Base-by-base conservation (phyloP, 2,888 invertebrate species). In the Oscheius onirici region DNA sequence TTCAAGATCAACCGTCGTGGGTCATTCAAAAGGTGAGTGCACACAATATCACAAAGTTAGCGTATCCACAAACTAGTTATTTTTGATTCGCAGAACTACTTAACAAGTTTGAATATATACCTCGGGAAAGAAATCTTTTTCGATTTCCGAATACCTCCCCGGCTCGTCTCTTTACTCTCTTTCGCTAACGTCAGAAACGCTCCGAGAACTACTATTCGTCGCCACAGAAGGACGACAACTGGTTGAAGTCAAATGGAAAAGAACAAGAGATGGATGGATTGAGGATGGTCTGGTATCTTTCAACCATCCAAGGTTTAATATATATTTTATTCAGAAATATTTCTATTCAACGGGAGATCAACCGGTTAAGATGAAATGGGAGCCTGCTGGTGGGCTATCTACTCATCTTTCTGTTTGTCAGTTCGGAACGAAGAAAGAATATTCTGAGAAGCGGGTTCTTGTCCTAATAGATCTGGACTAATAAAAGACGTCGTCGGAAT, bases 201-300 rank as follows among this genome's bases (percentile, higher is more conserved):
- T 78, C 11, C 66, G 74, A 1, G 13, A 65, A 46, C 26, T 58
- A 0, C 52, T 76, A 11, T 73, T 78, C 28, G 46, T 61, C 10
- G 72, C 67, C 1, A 67, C 58, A 22, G 54, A 69, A 15, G 20
- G 28, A 0, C 40, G 41, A 2, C 71, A 68, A 26, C 71, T 69
- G 41, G 60, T 78, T 6, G 78, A 78, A 26, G 63, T 69, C 0
- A 60, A 43, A 3, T 76, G 79, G 76, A 60, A 65, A 52, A 74
- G 71, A 58, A 20, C 49, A 15, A 57, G 41, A n/a, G 26, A 44
- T 22, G 67, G 67, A 6, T 68, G 67, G 67, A 15, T 20, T 10
- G 43, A 68, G 28, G 67, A 55, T 20, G 67, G 67, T 10, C 44
- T 28, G 20, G 67, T n/a, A n/a, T n/a, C n/a, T n/a, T n/a, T n/a